These are phyloP conservation scores for Caenorhabditis latens DNA, from an alignment of 1,140 invertebrate species.

Conservation along the genomic window DNA sequence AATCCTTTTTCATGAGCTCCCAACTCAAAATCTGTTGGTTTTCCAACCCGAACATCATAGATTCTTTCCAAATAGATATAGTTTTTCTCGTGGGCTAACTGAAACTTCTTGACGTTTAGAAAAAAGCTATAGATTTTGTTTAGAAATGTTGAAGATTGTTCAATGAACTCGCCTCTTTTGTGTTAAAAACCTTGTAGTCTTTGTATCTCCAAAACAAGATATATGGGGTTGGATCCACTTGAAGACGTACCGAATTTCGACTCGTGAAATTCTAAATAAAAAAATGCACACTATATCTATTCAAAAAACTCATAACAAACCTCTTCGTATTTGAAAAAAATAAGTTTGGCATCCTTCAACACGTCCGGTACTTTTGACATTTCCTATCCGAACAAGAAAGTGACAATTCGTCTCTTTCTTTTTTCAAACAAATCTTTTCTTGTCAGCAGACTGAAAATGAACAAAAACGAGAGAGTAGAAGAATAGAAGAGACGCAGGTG, in stretches of 20 bases:
- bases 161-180: neutral
- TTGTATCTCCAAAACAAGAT: constrained; percentile 46
- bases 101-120: neutral
- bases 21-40: constrained; percentile 9
- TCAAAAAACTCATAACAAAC: neutral
- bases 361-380: neutral
- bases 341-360: constrained; percentile 1
- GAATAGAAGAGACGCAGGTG: neutral
- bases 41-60: constrained; percentile 19
- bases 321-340: constrained; percentile 44
- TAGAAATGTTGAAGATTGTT: neutral
- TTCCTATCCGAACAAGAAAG: neutral
- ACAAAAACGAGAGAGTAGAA: neutral
- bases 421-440: neutral
- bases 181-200: constrained; percentile 33
- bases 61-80: constrained; percentile 17
- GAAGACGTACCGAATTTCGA: constrained; percentile 31
- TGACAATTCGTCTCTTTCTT: neutral
- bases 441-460: constrained; percentile 29
- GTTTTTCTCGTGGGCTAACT: constrained; percentile 17
- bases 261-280: constrained; percentile 1
- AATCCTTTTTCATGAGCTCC: neutral
- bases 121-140: neutral
- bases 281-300: neutral
- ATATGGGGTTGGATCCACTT: constrained; percentile 17